Evolutionary conservation across 2,113 vertebrate species (phyloP).

Genomic region (Cephalopterus ornatus): DNA sequence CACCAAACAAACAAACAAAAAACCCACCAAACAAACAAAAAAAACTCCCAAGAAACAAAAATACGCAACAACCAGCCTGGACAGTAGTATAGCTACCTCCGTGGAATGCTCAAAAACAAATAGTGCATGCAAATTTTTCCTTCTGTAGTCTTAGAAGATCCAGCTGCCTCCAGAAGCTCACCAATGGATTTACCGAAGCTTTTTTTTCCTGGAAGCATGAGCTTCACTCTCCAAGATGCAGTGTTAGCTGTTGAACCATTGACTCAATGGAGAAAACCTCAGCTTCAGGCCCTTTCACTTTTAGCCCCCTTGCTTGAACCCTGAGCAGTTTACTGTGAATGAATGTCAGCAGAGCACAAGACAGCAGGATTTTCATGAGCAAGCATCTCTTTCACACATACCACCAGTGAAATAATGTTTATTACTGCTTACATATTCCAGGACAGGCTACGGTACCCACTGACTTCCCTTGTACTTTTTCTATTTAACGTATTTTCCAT

Average conservation of each 20-base stretch:
- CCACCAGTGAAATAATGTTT: not conserved
- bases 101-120: not conserved
- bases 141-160: not conserved
- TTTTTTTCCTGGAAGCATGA: not conserved
- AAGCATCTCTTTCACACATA: not conserved
- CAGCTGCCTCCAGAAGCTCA: not conserved
- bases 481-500: not conserved
- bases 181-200: not conserved
- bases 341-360: not conserved
- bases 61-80: not conserved
- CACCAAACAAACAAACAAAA: no score
- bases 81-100: accelerated
- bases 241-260: not conserved
- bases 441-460: not conserved
- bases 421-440: not conserved
- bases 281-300: not conserved
- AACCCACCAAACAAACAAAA: no score
- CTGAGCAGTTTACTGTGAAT: not conserved
- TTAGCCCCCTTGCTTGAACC: not conserved
- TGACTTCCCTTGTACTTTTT: not conserved
- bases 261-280: not conserved
- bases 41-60: not conserved
- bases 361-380: not conserved
- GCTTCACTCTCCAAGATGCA: not conserved
- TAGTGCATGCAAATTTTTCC: not conserved